A percentile compares a stretch with the other conserved stretches of the same genome.
These are phyloP conservation scores for Polyommatus iphigenia DNA, from an alignment of 2,888 invertebrate genomes.

Conservation along the genomic window DNA sequence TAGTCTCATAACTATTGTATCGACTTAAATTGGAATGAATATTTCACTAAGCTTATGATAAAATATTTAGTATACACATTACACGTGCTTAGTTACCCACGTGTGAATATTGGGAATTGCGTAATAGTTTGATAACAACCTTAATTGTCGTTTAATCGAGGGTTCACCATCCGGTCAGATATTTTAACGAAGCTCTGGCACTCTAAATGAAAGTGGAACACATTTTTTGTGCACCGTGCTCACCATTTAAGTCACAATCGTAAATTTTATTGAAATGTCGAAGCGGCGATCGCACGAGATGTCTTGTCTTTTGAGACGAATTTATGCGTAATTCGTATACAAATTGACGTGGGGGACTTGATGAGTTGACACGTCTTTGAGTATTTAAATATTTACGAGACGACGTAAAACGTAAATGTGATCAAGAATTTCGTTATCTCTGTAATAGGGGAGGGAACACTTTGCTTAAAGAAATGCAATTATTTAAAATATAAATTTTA, in stretches of 20 bases:
- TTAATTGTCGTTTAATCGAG: conserved; percentile 58
- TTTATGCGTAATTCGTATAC: conserved; percentile 80
- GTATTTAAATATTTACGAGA: conserved; percentile 49
- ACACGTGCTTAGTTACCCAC: not conserved
- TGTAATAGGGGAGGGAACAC: conserved; percentile 27
- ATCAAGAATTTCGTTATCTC: conserved; percentile 30
- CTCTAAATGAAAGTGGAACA: conserved; percentile 74
- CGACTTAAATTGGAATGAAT: no score
- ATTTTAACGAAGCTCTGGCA: conserved; percentile 74
- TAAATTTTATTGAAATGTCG: conserved; percentile 81
- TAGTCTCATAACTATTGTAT: no score
- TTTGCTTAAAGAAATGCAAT: conserved; percentile 5
- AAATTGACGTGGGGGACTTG: conserved; percentile 75
- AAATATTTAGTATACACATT: no score
- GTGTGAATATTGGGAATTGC: not conserved
- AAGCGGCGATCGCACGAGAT: conserved; percentile 77
- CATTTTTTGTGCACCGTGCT: conserved; percentile 73
- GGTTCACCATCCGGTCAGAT: conserved; percentile 72
- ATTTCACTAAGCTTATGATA: no score
- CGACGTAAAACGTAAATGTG: conserved; percentile 35
- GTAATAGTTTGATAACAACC: conserved; percentile 5
- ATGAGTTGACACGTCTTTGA: conserved; percentile 72
- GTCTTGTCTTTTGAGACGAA: conserved; percentile 77
- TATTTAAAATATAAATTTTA: not conserved
- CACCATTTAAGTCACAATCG: conserved; percentile 79